Percentiles rank a stretch among this genome's conserved stretches.
These are phyloP conservation scores for Austrofundulus limnaeus DNA, from an alignment of 2,113 vertebrate species.

Conservation along the genomic window DNA sequence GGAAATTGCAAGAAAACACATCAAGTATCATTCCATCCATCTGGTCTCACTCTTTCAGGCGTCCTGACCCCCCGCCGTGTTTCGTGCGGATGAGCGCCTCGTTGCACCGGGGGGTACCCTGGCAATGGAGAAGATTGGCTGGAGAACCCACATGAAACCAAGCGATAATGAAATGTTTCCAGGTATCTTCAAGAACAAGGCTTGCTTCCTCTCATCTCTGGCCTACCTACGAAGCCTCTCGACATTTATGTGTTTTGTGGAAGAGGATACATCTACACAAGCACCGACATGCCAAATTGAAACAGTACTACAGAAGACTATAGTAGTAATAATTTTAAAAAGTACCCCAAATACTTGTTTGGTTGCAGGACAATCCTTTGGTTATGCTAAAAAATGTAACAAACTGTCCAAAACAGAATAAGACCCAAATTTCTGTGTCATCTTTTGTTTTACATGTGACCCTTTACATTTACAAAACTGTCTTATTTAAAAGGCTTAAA, in stretches of 20 bases:
- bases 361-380: no score
- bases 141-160: constrained; percentile 55
- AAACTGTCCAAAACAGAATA: no score
- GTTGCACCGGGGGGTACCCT: constrained; percentile 34
- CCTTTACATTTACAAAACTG: no score
- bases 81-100: constrained; percentile 44
- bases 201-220: constrained; percentile 49
- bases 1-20: constrained; percentile 55
- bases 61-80: constrained; percentile 46
- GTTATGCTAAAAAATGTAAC: background rate
- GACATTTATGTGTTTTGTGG: constrained; percentile 46
- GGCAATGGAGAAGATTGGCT: constrained; percentile 60
- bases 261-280: constrained; percentile 17
- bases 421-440: no score
- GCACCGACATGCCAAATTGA: background rate
- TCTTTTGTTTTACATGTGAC: no score
- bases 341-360: no score
- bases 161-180: constrained; percentile 66
- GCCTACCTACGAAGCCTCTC: constrained; percentile 40
- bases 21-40: constrained; percentile 30
- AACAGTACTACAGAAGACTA: background rate
- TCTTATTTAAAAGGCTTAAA: no score
- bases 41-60: constrained; percentile 19
- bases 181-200: constrained; percentile 57
- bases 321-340: no score